Evolutionary conservation across 2,113 vertebrate species (phyloP).

Genomic region (Mustelus asterias): DNA sequence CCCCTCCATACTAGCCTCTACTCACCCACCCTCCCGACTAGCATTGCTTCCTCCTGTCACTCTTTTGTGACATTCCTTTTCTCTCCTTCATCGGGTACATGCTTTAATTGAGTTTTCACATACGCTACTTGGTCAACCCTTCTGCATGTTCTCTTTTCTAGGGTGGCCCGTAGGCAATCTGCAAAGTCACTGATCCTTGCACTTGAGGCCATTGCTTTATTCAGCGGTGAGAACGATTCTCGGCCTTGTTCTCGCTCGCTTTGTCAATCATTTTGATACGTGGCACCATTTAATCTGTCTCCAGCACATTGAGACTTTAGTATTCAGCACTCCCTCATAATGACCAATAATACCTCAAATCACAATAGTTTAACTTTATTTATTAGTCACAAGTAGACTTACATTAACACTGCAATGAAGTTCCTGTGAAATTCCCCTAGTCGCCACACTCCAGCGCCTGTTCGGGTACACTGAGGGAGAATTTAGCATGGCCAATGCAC

Average conservation of each 20-base stretch:
- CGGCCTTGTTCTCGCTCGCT: not conserved
- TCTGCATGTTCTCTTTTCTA: not conserved
- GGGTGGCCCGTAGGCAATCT: not conserved
- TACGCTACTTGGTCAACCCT: no score
- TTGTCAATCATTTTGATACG: not conserved
- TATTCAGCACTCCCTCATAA: not conserved
- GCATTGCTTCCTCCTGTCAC: not conserved
- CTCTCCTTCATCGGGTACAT: not conserved
- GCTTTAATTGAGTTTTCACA: not conserved
- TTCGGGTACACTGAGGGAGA: no score
- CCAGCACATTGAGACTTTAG: not conserved
- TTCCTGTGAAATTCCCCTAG: no score
- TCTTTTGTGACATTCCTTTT: not conserved
- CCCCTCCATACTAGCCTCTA: not conserved
- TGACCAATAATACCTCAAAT: not conserved
- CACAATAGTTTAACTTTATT: no score
- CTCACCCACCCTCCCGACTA: not conserved
- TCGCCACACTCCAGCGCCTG: no score
- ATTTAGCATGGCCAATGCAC: no score
- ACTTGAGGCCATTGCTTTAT: not conserved
- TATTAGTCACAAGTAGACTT: no score
- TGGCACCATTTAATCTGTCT: not conserved
- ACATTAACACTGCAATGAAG: no score
- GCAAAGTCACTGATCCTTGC: not conserved
- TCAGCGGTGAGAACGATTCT: not conserved